phyloP scores from a whole-genome alignment of 2,888 invertebrate species.

The Athetis lepigone region DNA sequence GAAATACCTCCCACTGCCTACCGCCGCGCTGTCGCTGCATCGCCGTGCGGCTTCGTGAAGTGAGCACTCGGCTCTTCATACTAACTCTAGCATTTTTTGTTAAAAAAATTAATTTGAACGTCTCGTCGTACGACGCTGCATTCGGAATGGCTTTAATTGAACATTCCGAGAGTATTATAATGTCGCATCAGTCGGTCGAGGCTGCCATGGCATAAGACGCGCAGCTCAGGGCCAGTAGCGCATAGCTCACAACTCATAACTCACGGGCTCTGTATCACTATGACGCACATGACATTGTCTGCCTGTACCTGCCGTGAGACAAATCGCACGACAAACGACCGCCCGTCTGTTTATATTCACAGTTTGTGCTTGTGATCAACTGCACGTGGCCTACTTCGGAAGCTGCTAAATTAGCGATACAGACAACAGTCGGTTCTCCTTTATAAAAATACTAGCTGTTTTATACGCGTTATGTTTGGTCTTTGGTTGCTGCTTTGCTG shows the following conservation, averaged over 20 bases:
- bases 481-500: no score
- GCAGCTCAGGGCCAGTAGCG: no score
- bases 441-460: no score
- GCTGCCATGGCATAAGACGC: neutral
- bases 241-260: constrained; percentile 1
- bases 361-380: constrained; percentile 5
- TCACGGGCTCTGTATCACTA: constrained; percentile 1
- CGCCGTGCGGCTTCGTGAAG: constrained; percentile 9
- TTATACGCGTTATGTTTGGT: no score
- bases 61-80: constrained; percentile 9
- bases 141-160: constrained; percentile 29
- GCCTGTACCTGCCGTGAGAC: constrained; percentile 3
- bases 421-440: no score
- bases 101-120: constrained; percentile 37
- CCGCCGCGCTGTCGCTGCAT: constrained; percentile 13
- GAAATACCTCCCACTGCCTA: constrained; percentile 49
- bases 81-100: constrained; percentile 19
- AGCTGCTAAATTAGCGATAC: constrained; percentile 9
- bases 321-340: constrained; percentile 19
- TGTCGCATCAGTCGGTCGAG: neutral
- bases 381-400: constrained; percentile 11
- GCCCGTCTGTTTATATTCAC: constrained; percentile 14
- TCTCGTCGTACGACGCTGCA: constrained; percentile 20
- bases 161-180: constrained; percentile 30
- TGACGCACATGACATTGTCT: neutral